Evolutionary conservation across 2,797 vertebrate species (phyloP).

Genomic region (Sebastes itinus): DNA sequence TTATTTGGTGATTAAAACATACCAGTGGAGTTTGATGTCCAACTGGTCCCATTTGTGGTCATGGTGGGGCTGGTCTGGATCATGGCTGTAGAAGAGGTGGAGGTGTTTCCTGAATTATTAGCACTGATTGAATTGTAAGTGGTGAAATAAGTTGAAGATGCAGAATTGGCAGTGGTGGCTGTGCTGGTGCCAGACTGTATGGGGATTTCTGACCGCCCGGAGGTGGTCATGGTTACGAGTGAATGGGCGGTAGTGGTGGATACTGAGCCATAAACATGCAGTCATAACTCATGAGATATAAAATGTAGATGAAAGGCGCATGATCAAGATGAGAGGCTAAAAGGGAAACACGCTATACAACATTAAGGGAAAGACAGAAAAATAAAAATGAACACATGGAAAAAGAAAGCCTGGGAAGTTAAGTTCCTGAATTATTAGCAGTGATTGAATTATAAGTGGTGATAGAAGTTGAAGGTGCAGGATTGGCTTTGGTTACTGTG

Average conservation of each 20-base stretch:
- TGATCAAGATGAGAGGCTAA: background rate
- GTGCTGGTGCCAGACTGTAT: background rate
- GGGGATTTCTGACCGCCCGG: background rate
- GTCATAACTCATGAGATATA: no score
- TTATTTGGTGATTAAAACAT: background rate
- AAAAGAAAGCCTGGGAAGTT: no score
- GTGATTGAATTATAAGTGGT: background rate
- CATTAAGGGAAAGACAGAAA: background rate
- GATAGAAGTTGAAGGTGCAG: background rate
- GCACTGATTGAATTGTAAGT: background rate
- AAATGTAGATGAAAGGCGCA: background rate
- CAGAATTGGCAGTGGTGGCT: background rate
- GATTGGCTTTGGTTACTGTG: background rate
- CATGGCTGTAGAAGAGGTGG: background rate
- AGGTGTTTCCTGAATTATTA: background rate
- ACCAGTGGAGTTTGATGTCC: constrained; percentile 8
- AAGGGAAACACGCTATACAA: background rate
- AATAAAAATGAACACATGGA: no score
- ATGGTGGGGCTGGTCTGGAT: background rate
- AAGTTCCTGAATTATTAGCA: background rate
- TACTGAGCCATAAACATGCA: background rate
- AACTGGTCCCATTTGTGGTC: background rate
- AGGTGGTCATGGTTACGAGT: background rate
- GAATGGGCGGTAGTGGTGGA: background rate
- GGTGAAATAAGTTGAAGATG: background rate